phyloP scores from a whole-genome alignment of 2,113 vertebrate species.

The Vicugna pacos region DNA sequence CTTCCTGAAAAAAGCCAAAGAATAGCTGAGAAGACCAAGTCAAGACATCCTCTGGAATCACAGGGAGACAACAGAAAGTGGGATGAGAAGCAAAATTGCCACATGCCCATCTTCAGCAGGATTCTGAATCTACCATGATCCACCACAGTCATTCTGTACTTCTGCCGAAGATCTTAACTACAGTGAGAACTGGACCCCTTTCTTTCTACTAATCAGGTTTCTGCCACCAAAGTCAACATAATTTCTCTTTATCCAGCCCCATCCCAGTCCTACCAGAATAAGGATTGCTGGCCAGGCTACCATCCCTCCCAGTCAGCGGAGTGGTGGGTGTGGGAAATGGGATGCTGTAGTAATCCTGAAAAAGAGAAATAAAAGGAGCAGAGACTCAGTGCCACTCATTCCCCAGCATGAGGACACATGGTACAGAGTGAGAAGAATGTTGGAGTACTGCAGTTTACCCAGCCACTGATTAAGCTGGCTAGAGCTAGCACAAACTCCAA shows the following conservation, averaged over 20 bases:
- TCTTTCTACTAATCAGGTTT: neutral
- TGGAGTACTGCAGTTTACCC: constrained; percentile 32
- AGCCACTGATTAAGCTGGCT: constrained; percentile 57
- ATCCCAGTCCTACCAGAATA: constrained; percentile 92
- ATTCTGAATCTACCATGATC: neutral
- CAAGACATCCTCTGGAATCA: neutral
- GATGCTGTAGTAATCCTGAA: constrained; percentile 99
- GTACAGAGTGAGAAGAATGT: constrained; percentile 14
- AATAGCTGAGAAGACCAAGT: neutral
- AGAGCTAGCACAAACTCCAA: neutral
- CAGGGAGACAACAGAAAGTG: neutral
- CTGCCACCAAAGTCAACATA: neutral
- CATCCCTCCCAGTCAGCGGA: constrained; percentile 96
- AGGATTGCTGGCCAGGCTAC: constrained; percentile 95
- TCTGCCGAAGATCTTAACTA: constrained; percentile 17
- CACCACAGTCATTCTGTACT: neutral
- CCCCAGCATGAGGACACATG: neutral
- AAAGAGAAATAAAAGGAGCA: constrained; percentile 36
- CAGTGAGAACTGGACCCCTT: neutral
- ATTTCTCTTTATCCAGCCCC: neutral
- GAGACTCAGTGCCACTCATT: neutral
- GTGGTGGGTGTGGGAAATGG: constrained; percentile 96
- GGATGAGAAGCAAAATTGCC: neutral
- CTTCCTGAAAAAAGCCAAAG: neutral
- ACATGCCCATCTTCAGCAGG: neutral